These are phyloP conservation scores for Dendrolimus pini DNA, from an alignment of 2,888 invertebrate genomes.

Conservation along the genomic window DNA sequence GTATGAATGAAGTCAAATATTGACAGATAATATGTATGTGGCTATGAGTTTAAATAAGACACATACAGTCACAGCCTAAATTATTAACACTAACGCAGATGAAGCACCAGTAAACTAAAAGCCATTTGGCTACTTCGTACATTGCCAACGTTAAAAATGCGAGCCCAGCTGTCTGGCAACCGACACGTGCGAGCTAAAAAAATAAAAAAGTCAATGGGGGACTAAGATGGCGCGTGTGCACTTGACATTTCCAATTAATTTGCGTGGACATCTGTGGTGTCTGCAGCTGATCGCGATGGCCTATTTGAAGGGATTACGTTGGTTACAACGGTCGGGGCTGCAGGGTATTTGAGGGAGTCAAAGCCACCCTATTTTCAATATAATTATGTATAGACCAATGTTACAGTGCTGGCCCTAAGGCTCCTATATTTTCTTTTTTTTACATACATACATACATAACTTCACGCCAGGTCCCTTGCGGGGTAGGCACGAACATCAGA, in stretches of 20 bases:
- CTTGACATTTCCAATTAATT: slow-evolving; percentile 77
- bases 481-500: too few species aligned
- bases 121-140: neutral
- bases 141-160: slow-evolving; percentile 24
- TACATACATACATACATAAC: too few species aligned
- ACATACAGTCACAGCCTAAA: too few species aligned
- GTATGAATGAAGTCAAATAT: too few species aligned
- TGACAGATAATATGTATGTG: too few species aligned
- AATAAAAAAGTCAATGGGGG: slow-evolving; percentile 48
- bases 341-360: neutral
- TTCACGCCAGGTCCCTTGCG: too few species aligned
- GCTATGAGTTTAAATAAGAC: too few species aligned
- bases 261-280: slow-evolving; percentile 71
- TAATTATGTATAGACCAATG: neutral
- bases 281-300: slow-evolving; percentile 65
- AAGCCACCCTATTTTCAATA: neutral
- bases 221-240: slow-evolving; percentile 68
- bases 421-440: too few species aligned
- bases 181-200: slow-evolving; percentile 67
- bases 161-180: slow-evolving; percentile 66
- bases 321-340: slow-evolving; percentile 22
- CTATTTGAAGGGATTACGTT: slow-evolving; percentile 57
- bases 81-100: too few species aligned
- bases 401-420: too few species aligned
- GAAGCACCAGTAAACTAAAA: too few species aligned